Evolutionary conservation across 2,113 vertebrate genomes (phyloP), one percentile per base, ranked within the genome.

Genomic region (Leucosticte australis): DNA sequence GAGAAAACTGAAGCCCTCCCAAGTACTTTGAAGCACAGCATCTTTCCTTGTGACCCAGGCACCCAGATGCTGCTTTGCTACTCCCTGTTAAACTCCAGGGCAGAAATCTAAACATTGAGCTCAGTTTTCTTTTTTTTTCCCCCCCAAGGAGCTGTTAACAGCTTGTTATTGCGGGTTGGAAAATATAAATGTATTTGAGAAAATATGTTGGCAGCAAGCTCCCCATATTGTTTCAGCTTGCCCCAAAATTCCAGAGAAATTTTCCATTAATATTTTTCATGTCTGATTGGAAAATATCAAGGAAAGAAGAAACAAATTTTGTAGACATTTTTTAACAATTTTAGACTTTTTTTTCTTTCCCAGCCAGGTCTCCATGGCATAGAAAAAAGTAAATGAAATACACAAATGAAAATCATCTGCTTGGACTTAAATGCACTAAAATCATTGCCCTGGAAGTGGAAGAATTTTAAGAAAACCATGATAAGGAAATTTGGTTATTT

Each of bases 141-240:
- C 18, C 5, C 9, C 52, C 55, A 64, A 53, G 41, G 11, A 87
- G 14, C 23, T 79, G 27, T 91, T 90, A 86, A 24, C 78, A 69
- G 24, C 59, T 76, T 95, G 87, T 70, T 46, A 27, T 47, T 90
- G 82, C 0, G 2, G 39, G 47, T 22, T 86, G 79, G 75, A 77
- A 87, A 94, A 83, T 35, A n/a, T 23, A 94, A 92, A 74, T 69
- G 24, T 55, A 26, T 86, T 93, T 83, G 42, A 90, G 85, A 96
- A 95, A 95, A 81, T 71, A 88, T 52, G 47, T 90, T 95, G 87
- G 93, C 93, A 92, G 30, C 33, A 77, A 94, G 46, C 35, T 83
- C 50, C 49, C 9, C 26, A 10, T 77, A 81, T 94, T 91, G 74
- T 96, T 88, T 76, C 83, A 94, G 35, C 82, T 93, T 93, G 71